Conservation (phyloP, 92 coral and sea anemone species). For the Siderastrea siderea region DNA sequence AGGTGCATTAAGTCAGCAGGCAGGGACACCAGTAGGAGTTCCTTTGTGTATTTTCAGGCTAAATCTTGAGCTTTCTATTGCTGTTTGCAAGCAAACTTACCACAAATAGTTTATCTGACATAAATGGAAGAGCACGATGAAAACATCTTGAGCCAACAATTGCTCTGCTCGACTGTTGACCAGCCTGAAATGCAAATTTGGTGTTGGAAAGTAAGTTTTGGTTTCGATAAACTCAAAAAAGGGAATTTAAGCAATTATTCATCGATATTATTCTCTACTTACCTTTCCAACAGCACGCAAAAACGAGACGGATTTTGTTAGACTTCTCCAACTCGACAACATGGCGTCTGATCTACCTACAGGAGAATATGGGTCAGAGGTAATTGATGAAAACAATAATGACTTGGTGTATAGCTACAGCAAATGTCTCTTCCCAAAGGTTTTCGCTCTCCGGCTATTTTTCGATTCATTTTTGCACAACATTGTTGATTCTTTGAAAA, state of each 20-base stretch:
- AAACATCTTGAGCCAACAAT: conserved; percentile 62
- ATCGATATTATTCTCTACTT: neutral
- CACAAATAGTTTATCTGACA: conserved; percentile 90
- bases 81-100: conserved; percentile 43
- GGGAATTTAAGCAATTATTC: neutral
- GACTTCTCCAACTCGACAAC: conserved; percentile 43
- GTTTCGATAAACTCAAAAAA: neutral
- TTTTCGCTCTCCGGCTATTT: too few species aligned
- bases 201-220: neutral
- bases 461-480: too few species aligned
- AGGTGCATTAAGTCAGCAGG: neutral
- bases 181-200: conserved; percentile 28
- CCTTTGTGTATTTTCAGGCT: neutral
- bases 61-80: too few species aligned
- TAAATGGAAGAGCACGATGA: conserved; percentile 72
- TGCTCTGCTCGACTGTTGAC: conserved; percentile 10
- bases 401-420: neutral
- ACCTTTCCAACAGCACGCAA: conserved; percentile 49
- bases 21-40: neutral
- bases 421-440: neutral
- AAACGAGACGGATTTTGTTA: conserved; percentile 28
- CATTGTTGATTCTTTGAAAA: too few species aligned
- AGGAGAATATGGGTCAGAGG: neutral
- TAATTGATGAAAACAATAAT: neutral
- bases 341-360: conserved; percentile 12